phyloP scores from a whole-genome alignment of 2,888 invertebrate genomes.

The Lissonota sp. region DNA sequence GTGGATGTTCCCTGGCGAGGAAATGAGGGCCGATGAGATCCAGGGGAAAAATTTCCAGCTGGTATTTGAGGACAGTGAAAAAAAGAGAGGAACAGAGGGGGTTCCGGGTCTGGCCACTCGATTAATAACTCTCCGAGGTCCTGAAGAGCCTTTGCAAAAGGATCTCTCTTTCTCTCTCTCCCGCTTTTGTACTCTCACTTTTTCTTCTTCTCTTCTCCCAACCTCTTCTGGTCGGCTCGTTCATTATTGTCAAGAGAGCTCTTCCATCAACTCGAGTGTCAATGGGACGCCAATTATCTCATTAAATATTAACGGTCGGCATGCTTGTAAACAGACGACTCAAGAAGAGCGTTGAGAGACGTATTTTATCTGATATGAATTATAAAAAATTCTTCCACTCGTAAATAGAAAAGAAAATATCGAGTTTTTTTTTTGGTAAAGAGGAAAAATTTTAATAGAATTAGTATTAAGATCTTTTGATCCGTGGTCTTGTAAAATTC shows the following conservation, averaged over 20 bases:
- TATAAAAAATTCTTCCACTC: no score
- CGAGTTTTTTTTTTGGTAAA: no score
- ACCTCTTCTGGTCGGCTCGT: slow-evolving; percentile 27
- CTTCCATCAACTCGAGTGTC: slow-evolving; percentile 25
- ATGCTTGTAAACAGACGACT: no score
- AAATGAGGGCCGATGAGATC: slow-evolving; percentile 38
- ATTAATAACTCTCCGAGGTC: slow-evolving; percentile 50
- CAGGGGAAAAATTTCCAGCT: slow-evolving; percentile 39
- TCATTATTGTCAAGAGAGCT: slow-evolving; percentile 47
- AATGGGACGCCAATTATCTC: slow-evolving; percentile 46
- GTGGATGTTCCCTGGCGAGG: neutral
- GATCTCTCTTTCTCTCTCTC: slow-evolving; percentile 1
- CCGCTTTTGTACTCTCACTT: slow-evolving; percentile 6
- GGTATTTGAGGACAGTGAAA: neutral
- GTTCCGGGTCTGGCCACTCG: slow-evolving; percentile 27
- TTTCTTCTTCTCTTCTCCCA: neutral
- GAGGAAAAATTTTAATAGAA: no score
- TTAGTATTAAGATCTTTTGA: no score
- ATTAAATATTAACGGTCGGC: slow-evolving; percentile 2
- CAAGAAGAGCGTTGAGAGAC: no score
- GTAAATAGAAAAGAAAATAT: no score
- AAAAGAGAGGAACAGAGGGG: neutral
- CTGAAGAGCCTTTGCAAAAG: no score
- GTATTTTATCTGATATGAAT: no score
- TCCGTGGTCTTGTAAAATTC: no score